These are phyloP conservation scores for Frankliniella fusca DNA, from an alignment of 2,888 invertebrate genomes.

Conservation along the genomic window DNA sequence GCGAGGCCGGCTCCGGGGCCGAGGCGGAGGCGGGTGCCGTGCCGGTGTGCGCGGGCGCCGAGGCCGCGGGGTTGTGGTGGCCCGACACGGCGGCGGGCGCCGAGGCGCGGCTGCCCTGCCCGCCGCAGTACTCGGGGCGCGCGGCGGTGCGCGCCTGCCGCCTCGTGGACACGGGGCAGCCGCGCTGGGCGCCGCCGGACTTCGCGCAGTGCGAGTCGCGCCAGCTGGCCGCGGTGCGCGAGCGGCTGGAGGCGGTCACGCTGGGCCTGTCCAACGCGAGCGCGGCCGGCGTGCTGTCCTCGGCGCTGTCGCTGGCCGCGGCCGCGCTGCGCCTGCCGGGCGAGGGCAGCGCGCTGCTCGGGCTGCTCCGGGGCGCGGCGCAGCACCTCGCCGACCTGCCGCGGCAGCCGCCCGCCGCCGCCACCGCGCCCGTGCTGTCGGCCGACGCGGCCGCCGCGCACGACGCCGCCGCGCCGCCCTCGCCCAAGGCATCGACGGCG, in stretches of 20 bases:
- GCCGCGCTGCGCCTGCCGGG: neutral
- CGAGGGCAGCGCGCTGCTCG: slow-evolving; percentile 16
- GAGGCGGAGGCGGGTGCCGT: slow-evolving; percentile 45
- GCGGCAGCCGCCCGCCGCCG: neutral
- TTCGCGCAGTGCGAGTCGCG: slow-evolving; percentile 69
- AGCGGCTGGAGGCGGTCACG: slow-evolving; percentile 9
- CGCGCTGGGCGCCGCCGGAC: slow-evolving; percentile 71
- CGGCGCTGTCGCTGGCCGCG: neutral
- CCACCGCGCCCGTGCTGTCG: neutral
- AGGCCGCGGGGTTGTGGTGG: slow-evolving; percentile 56
- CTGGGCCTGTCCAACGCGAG: slow-evolving; percentile 21
- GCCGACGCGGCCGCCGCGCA: neutral
- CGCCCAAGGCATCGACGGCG: slow-evolving; percentile 4
- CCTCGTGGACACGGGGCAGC: slow-evolving; percentile 58
- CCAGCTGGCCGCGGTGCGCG: slow-evolving; percentile 44
- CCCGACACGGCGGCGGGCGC: slow-evolving; percentile 69
- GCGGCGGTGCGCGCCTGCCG: slow-evolving; percentile 55
- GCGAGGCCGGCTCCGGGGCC: slow-evolving; percentile 13
- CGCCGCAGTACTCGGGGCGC: slow-evolving; percentile 43
- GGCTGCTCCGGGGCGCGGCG: slow-evolving; percentile 1
- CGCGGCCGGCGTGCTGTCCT: slow-evolving; percentile 7
- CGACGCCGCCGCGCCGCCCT: neutral
- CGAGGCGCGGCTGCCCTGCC: slow-evolving; percentile 50
- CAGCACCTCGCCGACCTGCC: slow-evolving; percentile 13
- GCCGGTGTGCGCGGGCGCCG: slow-evolving; percentile 22